Evolutionary conservation across 2,888 invertebrate genomes (phyloP).

Genomic region (Pyrrhia umbra): DNA sequence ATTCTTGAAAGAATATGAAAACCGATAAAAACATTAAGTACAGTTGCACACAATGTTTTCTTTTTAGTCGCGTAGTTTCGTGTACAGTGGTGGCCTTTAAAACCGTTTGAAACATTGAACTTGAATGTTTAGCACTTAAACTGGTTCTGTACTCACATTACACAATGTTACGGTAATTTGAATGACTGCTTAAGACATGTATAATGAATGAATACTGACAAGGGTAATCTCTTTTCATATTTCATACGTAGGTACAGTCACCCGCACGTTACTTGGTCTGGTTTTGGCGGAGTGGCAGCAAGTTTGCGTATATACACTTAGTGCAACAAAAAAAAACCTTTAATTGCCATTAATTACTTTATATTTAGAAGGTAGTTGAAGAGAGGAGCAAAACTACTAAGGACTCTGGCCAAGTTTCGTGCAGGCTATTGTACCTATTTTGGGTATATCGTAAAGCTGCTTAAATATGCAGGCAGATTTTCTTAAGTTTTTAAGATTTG

Average conservation of each 20-base stretch:
- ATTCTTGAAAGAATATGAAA: background rate
- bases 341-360: no score
- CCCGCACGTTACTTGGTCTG: no score
- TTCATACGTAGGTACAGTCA: background rate
- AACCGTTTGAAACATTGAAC: constrained; percentile 11
- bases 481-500: no score
- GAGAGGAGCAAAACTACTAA: no score
- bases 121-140: constrained; percentile 7
- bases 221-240: background rate
- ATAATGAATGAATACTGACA: background rate
- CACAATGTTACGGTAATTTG: background rate
- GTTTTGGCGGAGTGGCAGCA: no score
- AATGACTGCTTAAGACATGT: background rate
- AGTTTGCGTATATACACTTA: no score
- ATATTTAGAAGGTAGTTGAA: no score
- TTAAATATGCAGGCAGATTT: no score
- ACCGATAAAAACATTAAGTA: constrained; percentile 10
- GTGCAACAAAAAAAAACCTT: no score
- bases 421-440: no score
- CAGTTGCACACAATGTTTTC: constrained; percentile 26
- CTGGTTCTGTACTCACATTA: background rate
- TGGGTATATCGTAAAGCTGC: no score
- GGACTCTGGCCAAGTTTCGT: no score
- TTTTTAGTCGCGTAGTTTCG: constrained; percentile 1
- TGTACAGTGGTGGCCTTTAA: constrained; percentile 4